phyloP scores from a whole-genome alignment of 1,140 invertebrate species.

The Zaprionus gabonicus region DNA sequence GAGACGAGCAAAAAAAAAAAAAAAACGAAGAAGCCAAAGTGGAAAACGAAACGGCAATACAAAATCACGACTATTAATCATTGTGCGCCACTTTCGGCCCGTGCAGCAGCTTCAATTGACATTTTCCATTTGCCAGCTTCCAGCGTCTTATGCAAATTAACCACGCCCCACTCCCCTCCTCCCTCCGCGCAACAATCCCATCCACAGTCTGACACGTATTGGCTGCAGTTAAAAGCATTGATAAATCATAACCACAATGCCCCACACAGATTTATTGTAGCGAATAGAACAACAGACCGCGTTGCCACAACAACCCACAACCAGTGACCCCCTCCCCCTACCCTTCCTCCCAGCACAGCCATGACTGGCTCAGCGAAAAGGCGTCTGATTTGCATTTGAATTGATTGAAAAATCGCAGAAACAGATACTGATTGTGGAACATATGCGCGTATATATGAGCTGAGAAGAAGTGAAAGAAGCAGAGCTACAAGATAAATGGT shows the following conservation, averaged over 20 bases:
- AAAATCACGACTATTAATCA: conserved; percentile 79
- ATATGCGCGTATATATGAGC: background rate
- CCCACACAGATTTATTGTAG: conserved; percentile 52
- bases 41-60: conserved; percentile 21
- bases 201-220: conserved; percentile 28
- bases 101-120: conserved; percentile 67
- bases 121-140: conserved; percentile 68
- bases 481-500: background rate
- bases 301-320: background rate
- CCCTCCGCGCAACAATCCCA: background rate
- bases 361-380: conserved; percentile 5
- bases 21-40: conserved; percentile 1
- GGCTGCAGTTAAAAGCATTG: conserved; percentile 79
- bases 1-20: conserved; percentile 9
- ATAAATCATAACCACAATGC: conserved; percentile 76
- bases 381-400: conserved; percentile 36
- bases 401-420: conserved; percentile 27
- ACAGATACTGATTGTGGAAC: conserved; percentile 3
- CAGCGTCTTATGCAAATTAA: conserved; percentile 70
- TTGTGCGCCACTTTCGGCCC: conserved; percentile 27
- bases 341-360: too few species aligned
- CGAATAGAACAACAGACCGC: conserved; percentile 17
- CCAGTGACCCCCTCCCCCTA: background rate
- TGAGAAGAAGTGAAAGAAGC: background rate
- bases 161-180: background rate